Evolutionary conservation across 1,140 invertebrate genomes (phyloP).

Genomic region (Drosophila parvula): DNA sequence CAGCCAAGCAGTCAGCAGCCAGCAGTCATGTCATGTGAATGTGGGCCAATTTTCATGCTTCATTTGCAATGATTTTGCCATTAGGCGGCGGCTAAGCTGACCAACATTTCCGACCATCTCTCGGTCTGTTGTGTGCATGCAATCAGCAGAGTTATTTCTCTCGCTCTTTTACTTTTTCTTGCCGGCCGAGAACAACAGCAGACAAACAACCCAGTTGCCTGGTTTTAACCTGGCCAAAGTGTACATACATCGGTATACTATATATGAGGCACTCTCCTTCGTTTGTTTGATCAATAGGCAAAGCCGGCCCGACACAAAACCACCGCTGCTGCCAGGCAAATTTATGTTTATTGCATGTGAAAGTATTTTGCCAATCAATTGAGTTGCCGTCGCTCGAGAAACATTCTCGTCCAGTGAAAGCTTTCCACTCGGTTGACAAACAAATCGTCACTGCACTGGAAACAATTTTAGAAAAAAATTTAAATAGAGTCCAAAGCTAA

Average conservation of each 20-base stretch:
- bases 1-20: slow-evolving; percentile 24
- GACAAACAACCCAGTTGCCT: slow-evolving; percentile 63
- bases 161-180: slow-evolving; percentile 36
- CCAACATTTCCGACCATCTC: slow-evolving; percentile 62
- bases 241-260: background rate
- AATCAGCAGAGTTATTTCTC: slow-evolving; percentile 35
- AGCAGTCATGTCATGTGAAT: slow-evolving; percentile 56
- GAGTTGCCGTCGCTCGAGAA: slow-evolving; percentile 53
- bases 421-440: slow-evolving; percentile 58
- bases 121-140: slow-evolving; percentile 60
- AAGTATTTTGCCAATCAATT: slow-evolving; percentile 69
- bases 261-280: slow-evolving; percentile 41
- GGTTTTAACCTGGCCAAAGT: slow-evolving; percentile 34
- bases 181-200: slow-evolving; percentile 32
- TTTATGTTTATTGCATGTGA: slow-evolving; percentile 68
- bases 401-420: slow-evolving; percentile 74
- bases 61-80: slow-evolving; percentile 73
- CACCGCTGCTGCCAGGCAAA: slow-evolving; percentile 28
- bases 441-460: slow-evolving; percentile 20
- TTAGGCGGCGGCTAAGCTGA: slow-evolving; percentile 44
- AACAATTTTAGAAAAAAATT: background rate
- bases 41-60: slow-evolving; percentile 77
- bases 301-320: slow-evolving; percentile 40
- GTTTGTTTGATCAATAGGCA: slow-evolving; percentile 75
- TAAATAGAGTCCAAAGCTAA: too few species aligned